Evolutionary conservation across 2,113 vertebrate species (phyloP).

Genomic region (Pelusios castaneus): DNA sequence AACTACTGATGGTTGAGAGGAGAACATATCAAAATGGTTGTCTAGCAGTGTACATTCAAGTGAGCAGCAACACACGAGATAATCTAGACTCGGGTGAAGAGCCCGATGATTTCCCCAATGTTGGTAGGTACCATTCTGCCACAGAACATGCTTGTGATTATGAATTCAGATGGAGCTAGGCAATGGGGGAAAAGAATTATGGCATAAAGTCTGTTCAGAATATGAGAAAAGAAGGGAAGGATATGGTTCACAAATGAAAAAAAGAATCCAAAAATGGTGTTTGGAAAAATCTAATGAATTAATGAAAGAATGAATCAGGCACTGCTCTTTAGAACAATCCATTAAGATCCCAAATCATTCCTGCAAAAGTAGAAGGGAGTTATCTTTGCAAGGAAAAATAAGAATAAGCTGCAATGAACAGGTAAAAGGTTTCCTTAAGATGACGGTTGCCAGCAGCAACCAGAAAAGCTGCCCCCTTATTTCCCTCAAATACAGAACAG

Average conservation of each 20-base stretch:
- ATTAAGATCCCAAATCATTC: slow-evolving; percentile 14
- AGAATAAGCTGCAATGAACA: background rate
- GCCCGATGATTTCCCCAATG: background rate
- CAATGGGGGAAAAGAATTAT: background rate
- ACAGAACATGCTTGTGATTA: background rate
- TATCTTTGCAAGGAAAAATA: slow-evolving; percentile 1
- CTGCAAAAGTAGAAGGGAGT: slow-evolving; percentile 14
- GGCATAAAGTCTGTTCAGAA: background rate
- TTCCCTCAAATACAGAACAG: background rate
- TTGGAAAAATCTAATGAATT: background rate
- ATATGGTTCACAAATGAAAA: background rate
- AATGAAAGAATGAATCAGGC: background rate
- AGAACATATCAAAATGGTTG: background rate
- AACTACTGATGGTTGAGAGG: background rate
- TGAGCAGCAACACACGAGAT: background rate
- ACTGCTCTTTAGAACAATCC: background rate
- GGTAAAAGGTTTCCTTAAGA: background rate
- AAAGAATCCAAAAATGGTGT: background rate
- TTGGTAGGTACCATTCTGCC: background rate
- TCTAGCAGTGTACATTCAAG: rapidly evolving
- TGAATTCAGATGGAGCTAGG: background rate
- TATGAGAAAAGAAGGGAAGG: background rate
- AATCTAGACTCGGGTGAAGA: background rate
- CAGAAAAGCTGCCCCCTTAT: background rate
- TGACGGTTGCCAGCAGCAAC: slow-evolving; percentile 25